Percentiles rank a stretch among this genome's conserved stretches.
These are phyloP conservation scores for Micronisus gabar DNA, from an alignment of 2,113 vertebrate species.

Conservation along the genomic window DNA sequence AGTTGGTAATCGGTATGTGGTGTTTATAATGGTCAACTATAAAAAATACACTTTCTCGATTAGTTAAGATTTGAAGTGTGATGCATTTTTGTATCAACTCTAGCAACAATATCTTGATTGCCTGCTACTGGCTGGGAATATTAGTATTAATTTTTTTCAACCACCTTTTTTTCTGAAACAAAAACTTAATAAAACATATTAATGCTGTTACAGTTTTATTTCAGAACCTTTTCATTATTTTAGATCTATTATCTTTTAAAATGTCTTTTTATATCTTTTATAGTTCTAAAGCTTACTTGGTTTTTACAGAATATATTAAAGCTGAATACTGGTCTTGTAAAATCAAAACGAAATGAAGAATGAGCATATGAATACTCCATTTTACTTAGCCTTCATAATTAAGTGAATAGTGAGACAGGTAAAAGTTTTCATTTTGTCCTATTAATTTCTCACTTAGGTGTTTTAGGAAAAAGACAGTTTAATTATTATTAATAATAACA, in stretches of 20 bases:
- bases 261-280: neutral
- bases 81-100: neutral
- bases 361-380: rapidly evolving
- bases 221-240: neutral
- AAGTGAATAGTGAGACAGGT: neutral
- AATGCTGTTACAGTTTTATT: neutral
- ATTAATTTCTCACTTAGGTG: neutral
- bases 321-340: neutral
- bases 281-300: neutral
- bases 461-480: neutral
- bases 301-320: neutral
- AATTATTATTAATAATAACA: neutral
- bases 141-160: neutral
- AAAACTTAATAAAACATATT: neutral
- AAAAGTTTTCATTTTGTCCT: neutral
- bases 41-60: neutral
- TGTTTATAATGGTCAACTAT: neutral
- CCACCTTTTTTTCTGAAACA: neutral
- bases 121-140: neutral
- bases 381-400: neutral
- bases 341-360: neutral
- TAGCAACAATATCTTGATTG: neutral
- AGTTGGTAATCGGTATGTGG: rapidly evolving
- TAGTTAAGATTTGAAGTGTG: neutral
- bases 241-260: neutral